These are phyloP conservation scores for Stenolophus ochropezus DNA, from an alignment of 2,888 invertebrate genomes.

Conservation along the genomic window DNA sequence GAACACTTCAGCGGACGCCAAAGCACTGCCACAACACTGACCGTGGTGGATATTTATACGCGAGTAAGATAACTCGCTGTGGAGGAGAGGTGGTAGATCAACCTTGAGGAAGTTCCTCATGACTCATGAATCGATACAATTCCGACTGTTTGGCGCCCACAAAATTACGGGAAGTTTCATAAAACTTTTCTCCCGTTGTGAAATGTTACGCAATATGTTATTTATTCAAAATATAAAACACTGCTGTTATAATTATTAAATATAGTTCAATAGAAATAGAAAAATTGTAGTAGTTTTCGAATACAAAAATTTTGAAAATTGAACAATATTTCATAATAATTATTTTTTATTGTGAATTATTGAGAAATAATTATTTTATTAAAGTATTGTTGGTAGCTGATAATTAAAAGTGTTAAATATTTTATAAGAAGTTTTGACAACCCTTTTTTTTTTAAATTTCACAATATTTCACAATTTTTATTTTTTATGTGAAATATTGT, in stretches of 20 bases:
- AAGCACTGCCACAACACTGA: not conserved
- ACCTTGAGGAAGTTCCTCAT: not conserved
- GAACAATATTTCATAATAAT: conserved; percentile 2
- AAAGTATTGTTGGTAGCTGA: no score
- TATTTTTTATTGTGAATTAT: no score
- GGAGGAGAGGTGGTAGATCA: conserved; percentile 2
- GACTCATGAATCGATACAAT: conserved; percentile 20
- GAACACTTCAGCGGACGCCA: not conserved
- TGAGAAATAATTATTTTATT: no score
- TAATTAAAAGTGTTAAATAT: no score
- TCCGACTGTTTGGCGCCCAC: not conserved
- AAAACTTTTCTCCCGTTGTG: not conserved
- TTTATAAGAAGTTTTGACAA: no score
- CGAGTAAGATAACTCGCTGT: not conserved
- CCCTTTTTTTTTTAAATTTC: no score
- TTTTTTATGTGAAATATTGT: no score
- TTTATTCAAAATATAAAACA: not conserved
- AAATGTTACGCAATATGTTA: conserved; percentile 5
- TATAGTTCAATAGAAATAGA: not conserved
- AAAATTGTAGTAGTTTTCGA: not conserved
- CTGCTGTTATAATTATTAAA: not conserved
- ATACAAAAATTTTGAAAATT: not conserved
- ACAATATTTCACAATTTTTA: no score
- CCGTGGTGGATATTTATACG: conserved; percentile 11
- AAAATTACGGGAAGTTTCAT: not conserved